phyloP scores from a whole-genome alignment of 2,113 vertebrate genomes.

The Motacilla alba region DNA sequence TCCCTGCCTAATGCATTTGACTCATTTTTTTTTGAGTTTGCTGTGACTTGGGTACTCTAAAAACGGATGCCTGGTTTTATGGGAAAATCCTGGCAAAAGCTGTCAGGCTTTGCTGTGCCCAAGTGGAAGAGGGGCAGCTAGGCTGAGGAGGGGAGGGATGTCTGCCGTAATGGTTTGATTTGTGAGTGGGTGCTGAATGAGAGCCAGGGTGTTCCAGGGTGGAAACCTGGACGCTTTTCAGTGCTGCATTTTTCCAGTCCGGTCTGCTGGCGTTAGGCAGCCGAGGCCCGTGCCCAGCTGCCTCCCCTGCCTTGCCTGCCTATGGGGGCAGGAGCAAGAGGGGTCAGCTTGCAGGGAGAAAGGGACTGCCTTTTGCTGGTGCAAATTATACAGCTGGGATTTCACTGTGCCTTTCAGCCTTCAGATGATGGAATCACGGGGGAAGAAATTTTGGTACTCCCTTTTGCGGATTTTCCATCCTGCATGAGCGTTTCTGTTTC shows the following conservation, averaged over 20 bases:
- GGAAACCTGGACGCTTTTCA: not conserved
- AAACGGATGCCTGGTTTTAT: not conserved
- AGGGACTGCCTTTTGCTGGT: not conserved
- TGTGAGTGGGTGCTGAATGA: not conserved
- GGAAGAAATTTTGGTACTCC: not conserved
- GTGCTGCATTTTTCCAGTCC: not conserved
- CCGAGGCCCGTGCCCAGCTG: not conserved
- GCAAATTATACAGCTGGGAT: not conserved
- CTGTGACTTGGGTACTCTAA: constrained; percentile 25
- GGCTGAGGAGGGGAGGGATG: not conserved
- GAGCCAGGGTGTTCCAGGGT: not conserved
- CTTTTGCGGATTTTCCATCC: not conserved
- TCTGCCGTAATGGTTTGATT: not conserved
- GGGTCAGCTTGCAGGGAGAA: not conserved
- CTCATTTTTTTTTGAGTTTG: constrained; percentile 25
- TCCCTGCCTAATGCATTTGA: constrained; percentile 30
- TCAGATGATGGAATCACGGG: not conserved
- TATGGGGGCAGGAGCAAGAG: not conserved
- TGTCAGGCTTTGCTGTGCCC: not conserved
- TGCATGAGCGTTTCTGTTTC: not conserved
- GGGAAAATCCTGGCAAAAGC: not conserved
- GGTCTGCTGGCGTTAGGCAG: not conserved
- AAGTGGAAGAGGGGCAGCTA: not conserved
- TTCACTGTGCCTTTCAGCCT: not conserved
- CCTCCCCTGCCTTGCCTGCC: not conserved